These are phyloP conservation scores for Epinotia demarniana DNA, from an alignment of 2,888 invertebrate genomes.

Conservation along the genomic window DNA sequence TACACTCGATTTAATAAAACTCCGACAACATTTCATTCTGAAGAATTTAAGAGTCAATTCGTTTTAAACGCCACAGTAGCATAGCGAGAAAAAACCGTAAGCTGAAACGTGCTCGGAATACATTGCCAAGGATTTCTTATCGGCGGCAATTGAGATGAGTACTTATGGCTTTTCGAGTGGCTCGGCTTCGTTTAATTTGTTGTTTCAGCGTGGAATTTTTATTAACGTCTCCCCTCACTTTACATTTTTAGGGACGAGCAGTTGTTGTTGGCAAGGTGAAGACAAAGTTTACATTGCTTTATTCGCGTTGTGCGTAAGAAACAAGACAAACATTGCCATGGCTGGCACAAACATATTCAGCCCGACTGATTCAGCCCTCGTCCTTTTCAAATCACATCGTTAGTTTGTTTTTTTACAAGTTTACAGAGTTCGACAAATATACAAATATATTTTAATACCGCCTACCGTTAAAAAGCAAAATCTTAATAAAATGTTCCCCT, in stretches of 20 bases:
- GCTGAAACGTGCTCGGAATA: conserved; percentile 83
- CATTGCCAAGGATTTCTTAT: conserved; percentile 83
- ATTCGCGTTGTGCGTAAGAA: conserved; percentile 52
- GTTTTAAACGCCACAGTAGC: conserved; percentile 81
- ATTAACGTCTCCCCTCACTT: conserved; percentile 82
- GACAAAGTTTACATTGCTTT: conserved; percentile 63
- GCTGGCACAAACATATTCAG: conserved; percentile 19
- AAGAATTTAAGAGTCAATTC: conserved; percentile 84
- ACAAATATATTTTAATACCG: background rate
- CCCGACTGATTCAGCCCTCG: background rate
- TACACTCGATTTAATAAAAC: conserved; percentile 85
- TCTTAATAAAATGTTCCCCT: no score
- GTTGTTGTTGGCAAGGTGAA: conserved; percentile 68
- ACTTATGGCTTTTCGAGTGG: conserved; percentile 85
- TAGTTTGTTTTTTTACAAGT: background rate
- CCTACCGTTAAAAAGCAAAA: no score
- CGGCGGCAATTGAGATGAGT: conserved; percentile 84
- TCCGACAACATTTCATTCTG: conserved; percentile 83
- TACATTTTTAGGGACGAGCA: conserved; percentile 70
- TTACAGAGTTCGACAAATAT: background rate
- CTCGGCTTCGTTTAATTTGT: conserved; percentile 85
- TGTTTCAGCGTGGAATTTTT: conserved; percentile 84
- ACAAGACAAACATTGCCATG: conserved; percentile 14
- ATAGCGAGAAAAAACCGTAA: conserved; percentile 82
- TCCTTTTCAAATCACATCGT: conserved; percentile 1